Evolutionary conservation across 2,888 invertebrate species (phyloP).

Genomic region (Calameuta idolon): DNA sequence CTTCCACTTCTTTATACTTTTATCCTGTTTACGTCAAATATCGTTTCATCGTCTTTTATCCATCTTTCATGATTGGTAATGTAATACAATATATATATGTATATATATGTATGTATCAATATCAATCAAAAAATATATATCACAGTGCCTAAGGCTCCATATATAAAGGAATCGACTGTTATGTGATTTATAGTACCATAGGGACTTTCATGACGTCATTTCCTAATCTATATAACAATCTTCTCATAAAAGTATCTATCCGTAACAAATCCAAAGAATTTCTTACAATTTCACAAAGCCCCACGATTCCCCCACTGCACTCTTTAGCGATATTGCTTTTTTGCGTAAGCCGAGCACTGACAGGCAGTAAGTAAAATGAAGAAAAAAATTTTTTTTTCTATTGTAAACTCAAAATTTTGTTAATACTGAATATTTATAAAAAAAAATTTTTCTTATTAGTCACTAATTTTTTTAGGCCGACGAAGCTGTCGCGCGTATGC

Average conservation of each 20-base stretch:
- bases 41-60: not conserved
- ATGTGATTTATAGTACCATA: not conserved
- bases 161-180: not conserved
- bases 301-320: not conserved
- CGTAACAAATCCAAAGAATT: not conserved
- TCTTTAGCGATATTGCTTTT: not conserved
- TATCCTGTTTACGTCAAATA: not conserved
- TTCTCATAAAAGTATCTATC: not conserved
- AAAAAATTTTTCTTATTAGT: not conserved
- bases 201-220: not conserved
- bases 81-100: not conserved
- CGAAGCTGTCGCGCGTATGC: constrained; percentile 38
- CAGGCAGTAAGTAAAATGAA: not conserved
- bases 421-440: not conserved
- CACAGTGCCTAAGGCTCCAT: not conserved
- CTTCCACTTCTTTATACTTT: not conserved
- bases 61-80: not conserved
- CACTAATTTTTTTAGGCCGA: not conserved
- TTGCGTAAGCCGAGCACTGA: not conserved
- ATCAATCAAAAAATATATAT: not conserved
- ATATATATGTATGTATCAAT: not conserved
- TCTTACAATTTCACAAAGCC: not conserved
- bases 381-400: not conserved
- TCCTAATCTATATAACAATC: not conserved
- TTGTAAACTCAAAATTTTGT: not conserved